phyloP scores from a whole-genome alignment of 2,888 invertebrate genomes.

The Willowsia nigromaculata region DNA sequence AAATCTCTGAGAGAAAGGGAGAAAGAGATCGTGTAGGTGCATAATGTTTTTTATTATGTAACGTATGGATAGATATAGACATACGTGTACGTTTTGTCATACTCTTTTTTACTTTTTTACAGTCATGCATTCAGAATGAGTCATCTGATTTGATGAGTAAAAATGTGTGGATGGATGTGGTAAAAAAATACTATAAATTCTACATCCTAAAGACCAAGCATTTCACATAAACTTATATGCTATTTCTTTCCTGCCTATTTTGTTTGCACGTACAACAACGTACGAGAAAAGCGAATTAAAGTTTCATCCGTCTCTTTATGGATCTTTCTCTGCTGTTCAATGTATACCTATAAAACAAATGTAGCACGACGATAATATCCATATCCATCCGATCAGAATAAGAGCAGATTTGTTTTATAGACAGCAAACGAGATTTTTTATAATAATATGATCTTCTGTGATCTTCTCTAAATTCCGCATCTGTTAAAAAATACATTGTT shows the following conservation, averaged over 20 bases:
- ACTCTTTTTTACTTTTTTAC: not conserved
- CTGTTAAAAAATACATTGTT: conserved; percentile 52
- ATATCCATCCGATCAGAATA: not conserved
- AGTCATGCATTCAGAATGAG: conserved; percentile 19
- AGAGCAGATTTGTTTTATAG: not conserved
- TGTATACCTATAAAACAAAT: not conserved
- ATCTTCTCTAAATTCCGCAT: conserved; percentile 31
- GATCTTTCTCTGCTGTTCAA: not conserved
- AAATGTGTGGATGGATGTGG: not conserved
- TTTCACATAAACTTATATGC: not conserved
- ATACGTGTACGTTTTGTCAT: not conserved
- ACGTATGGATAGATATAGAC: not conserved
- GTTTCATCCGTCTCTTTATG: conserved; percentile 2
- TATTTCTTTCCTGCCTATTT: conserved; percentile 16
- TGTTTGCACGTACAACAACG: conserved; percentile 23
- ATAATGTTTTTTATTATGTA: not conserved
- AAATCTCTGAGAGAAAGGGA: not conserved
- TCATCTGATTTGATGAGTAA: conserved; percentile 48
- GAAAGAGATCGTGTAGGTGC: not conserved
- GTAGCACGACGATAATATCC: not conserved
- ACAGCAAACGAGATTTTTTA: not conserved
- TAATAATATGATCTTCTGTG: not conserved
- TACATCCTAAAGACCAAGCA: not conserved
- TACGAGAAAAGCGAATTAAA: not conserved
- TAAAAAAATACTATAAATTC: not conserved